Conservation (phyloP, 2,113 vertebrate species). For the Vulpes vulpes region DNA sequence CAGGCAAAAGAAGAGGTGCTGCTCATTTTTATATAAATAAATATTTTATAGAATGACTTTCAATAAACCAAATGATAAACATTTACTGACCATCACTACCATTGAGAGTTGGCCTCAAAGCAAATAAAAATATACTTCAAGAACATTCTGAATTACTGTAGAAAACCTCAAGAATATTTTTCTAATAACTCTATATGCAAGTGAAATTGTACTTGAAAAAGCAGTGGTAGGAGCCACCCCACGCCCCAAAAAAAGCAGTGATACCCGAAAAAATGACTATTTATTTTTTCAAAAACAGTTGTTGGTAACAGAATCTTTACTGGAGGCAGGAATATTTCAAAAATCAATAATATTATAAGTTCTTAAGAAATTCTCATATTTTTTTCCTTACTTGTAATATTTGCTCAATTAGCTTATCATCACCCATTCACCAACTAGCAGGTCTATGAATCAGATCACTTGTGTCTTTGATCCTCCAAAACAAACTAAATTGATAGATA, state of each 20-base stretch:
- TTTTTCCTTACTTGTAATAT: neutral
- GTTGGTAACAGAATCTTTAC: neutral
- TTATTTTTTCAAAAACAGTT: neutral
- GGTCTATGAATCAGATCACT: neutral
- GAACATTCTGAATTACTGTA: neutral
- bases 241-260: too few species aligned
- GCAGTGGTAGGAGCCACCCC: neutral
- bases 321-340: neutral
- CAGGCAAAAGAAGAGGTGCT: constrained; percentile 62
- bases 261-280: neutral
- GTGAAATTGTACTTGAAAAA: neutral
- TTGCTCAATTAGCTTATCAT: neutral
- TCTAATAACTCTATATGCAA: neutral
- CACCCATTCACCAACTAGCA: neutral
- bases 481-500: neutral
- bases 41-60: constrained; percentile 77
- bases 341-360: neutral
- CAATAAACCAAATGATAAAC: constrained; percentile 80
- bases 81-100: constrained; percentile 78
- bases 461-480: neutral
- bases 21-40: constrained; percentile 78
- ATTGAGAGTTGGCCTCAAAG: constrained; percentile 69
- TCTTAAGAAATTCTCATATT: neutral
- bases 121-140: neutral
- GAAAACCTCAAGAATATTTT: neutral